phyloP scores from a whole-genome alignment of 2,888 invertebrate genomes.

The Drosophila cracens region DNA sequence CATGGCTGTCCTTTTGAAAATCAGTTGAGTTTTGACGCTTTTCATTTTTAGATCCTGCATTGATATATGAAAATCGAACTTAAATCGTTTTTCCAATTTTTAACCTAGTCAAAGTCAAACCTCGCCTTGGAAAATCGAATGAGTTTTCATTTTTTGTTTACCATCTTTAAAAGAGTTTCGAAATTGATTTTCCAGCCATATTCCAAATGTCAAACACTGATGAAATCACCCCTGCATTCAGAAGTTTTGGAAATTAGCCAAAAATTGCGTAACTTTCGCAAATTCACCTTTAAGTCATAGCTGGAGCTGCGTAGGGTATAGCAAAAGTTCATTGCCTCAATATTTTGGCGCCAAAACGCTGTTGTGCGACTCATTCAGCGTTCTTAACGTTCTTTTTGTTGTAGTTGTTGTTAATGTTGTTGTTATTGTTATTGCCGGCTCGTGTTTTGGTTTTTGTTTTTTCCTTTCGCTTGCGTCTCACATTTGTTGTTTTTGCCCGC shows the following conservation, averaged over 20 bases:
- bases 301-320: conserved; percentile 21
- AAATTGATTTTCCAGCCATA: not conserved
- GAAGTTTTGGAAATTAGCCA: not conserved
- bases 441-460: conserved; percentile 48
- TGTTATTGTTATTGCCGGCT: conserved; percentile 42
- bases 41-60: too few relatives aligned
- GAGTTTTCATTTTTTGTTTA: not conserved
- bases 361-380: conserved; percentile 40
- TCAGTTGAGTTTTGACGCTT: not conserved
- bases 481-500: conserved; percentile 16
- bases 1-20: fast-evolving
- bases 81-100: not conserved
- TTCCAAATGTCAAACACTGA: not conserved
- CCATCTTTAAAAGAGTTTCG: too few relatives aligned
- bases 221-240: not conserved
- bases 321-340: conserved; percentile 48
- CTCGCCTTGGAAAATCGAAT: too few relatives aligned
- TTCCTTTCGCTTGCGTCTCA: conserved; percentile 46
- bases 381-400: conserved; percentile 19
- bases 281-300: not conserved
- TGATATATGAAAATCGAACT: not conserved
- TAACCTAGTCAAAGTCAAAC: too few relatives aligned
- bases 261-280: not conserved
- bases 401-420: conserved; percentile 16
- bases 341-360: conserved; percentile 57